These are phyloP conservation scores for Phycodurus eques DNA, from an alignment of 2,113 vertebrate genomes.

Conservation along the genomic window DNA sequence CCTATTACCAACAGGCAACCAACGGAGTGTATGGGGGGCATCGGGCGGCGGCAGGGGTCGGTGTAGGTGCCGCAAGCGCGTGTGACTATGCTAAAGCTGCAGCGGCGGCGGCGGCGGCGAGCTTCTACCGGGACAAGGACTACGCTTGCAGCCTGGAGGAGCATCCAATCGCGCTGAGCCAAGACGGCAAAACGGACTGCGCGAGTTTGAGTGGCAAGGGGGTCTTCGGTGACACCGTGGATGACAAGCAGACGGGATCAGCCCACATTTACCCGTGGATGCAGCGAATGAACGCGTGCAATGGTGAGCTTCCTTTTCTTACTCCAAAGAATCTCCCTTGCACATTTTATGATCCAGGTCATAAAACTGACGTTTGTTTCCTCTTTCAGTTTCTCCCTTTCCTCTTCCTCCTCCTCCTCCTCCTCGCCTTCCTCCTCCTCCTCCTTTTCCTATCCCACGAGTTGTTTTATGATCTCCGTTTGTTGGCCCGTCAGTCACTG, in stretches of 20 bases:
- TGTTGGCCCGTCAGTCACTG: constrained; percentile 49
- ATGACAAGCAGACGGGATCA: constrained; percentile 82
- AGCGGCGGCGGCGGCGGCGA: constrained; percentile 60
- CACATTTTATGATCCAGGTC: constrained; percentile 55
- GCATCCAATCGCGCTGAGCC: constrained; percentile 76
- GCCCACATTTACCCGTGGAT: constrained; percentile 88
- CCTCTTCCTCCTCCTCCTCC: constrained; percentile 14
- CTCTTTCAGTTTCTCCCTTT: constrained; percentile 23
- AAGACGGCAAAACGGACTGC: constrained; percentile 88
- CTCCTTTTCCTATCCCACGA: background rate
- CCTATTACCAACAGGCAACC: constrained; percentile 87
- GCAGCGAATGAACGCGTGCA: constrained; percentile 94
- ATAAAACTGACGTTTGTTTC: constrained; percentile 61
- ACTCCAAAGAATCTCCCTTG: constrained; percentile 23
- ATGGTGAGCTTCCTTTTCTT: constrained; percentile 81
- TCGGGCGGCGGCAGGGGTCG: constrained; percentile 61
- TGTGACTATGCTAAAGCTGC: constrained; percentile 84
- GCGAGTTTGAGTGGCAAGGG: constrained; percentile 80
- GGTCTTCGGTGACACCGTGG: constrained; percentile 84
- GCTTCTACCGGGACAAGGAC: constrained; percentile 92
- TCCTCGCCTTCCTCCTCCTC: background rate
- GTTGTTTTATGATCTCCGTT: background rate
- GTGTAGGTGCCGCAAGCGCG: constrained; percentile 64
- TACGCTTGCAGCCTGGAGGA: constrained; percentile 78
- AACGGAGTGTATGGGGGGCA: constrained; percentile 78